Base-by-base conservation (phyloP, 2,113 vertebrate genomes). In the Charadrius vociferus region DNA sequence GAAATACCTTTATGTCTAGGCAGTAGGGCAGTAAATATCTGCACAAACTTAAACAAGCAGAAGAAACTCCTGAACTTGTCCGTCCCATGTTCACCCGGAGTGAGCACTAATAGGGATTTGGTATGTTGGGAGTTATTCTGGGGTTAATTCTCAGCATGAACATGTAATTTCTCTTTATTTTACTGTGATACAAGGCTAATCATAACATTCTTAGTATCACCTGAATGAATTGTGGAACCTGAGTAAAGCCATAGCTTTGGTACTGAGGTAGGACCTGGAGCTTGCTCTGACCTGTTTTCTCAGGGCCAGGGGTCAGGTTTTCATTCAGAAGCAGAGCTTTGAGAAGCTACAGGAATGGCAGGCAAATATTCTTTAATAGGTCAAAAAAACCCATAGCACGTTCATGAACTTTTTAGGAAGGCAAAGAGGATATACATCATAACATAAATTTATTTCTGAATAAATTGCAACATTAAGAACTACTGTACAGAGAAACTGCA, bases 401-500 rank as follows among this genome's bases (percentile, higher is more conserved):
- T 55, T 56, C 10, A 4, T 14, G 8, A 52, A 83, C 30, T 24
- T 73, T 58, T 41, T 37, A 84, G 37, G 71, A 81, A 96, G 49
- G 12, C 86, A 55, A 91, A 88, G 36, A 86, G 43, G 32, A 62
- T 61, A 15, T 50, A 58, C 84, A 21, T 89, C 66, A 26, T 90
- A 95, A 98, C 97, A 95, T 94, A 98, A 96, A 95, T 98, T 98
- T 98, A 98, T 98, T 98, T 98, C 95, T 96, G 86, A 96, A 95
- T 97, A 88, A 73, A 95, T 85, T 91, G 95, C 95, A 97, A 97
- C 88, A 77, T 94, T 87, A 94, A 92, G 65, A 97, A 97, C 91
- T 96, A 96, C 66, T 94, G 84, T 97, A 98, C 96, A 98, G 87
- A 95, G 89, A 93, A 97, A 97, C 90, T 77, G 94, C 94, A 97